Evolutionary conservation across 2,797 vertebrate genomes (phyloP).

Genomic region (Acridotheres tristis): DNA sequence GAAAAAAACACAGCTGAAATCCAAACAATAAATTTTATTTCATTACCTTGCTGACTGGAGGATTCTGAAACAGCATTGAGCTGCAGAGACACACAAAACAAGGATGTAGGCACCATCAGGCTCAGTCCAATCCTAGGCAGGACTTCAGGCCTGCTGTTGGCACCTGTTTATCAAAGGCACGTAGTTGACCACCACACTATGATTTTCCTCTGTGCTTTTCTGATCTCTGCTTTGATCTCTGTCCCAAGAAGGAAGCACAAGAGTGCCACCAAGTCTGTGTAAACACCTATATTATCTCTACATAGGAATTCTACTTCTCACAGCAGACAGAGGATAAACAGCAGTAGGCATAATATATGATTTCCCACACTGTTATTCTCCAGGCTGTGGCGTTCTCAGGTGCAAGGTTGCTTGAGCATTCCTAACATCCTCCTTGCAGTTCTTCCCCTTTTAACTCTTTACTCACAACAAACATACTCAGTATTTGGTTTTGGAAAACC

Average conservation of each 20-base stretch:
- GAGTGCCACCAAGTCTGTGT: neutral
- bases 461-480: neutral
- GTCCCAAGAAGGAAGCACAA: neutral
- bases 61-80: neutral
- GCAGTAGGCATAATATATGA: neutral
- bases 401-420: neutral
- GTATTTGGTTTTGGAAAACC: neutral
- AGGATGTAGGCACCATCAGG: neutral
- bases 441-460: neutral
- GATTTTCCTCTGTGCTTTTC: neutral
- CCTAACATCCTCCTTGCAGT: neutral
- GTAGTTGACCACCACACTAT: neutral
- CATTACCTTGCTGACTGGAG: neutral
- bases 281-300: neutral
- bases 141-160: neutral
- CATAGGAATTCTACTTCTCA: neutral
- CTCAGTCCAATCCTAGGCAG: neutral
- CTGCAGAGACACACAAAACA: neutral
- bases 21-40: neutral
- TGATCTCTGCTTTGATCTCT: neutral
- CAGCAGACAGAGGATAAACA: neutral
- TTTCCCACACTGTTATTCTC: neutral
- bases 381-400: neutral
- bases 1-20: neutral
- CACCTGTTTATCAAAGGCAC: neutral